A percentile compares a stretch with the other conserved stretches of the same genome.
phyloP scores from a whole-genome alignment of 2,888 invertebrate genomes.

The Eledone cirrhosa region DNA sequence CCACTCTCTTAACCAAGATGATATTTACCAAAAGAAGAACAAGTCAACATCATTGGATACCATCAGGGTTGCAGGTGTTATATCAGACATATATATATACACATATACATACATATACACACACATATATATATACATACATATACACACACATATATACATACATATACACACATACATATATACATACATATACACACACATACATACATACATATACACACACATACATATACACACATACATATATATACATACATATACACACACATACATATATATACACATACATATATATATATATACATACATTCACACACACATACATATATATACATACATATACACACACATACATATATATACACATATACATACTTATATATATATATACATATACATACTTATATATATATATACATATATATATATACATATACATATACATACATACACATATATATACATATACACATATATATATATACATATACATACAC shows the following conservation, averaged over 20 bases:
- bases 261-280: neutral
- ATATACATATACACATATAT: neutral
- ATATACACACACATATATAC: neutral
- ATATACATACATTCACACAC: conserved; percentile 7
- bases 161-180: neutral
- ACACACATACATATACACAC: neutral
- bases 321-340: neutral
- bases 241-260: neutral
- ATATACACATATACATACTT: neutral
- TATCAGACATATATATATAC: too few species aligned
- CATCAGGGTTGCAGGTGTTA: too few species aligned
- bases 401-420: neutral
- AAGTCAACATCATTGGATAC: too few species aligned
- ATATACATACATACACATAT: too few species aligned
- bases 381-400: conserved; percentile 1
- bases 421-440: neutral
- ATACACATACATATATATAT: neutral
- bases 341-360: neutral
- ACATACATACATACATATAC: neutral
- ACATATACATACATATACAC: too few species aligned
- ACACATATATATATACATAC: neutral
- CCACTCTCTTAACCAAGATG: too few species aligned
- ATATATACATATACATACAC: neutral
- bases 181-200: neutral
- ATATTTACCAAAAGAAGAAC: too few species aligned